A percentile compares a stretch with the other conserved stretches of the same genome.
Conservation (phyloP, 2,888 invertebrate genomes). For the Andrena fulva region DNA sequence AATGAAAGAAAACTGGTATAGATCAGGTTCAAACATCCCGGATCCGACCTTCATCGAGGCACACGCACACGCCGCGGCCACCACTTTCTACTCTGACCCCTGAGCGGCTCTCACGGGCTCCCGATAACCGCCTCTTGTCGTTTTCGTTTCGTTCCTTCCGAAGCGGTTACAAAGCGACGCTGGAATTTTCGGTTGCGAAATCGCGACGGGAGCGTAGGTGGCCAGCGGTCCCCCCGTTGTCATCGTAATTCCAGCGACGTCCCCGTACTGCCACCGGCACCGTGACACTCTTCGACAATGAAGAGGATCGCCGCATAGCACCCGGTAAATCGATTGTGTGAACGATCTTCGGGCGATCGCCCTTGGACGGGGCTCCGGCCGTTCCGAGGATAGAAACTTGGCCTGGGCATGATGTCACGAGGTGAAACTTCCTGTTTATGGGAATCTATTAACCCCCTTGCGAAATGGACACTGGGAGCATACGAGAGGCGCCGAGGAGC, state of each 20-base stretch:
- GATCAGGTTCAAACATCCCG: constrained; percentile 81
- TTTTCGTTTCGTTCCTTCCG: constrained; percentile 79
- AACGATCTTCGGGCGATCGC: not conserved
- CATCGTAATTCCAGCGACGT: constrained; percentile 27
- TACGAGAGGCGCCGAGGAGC: too few relatives aligned
- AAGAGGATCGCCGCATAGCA: not conserved
- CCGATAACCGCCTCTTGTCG: constrained; percentile 76
- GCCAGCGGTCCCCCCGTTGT: not conserved
- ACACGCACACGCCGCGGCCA: constrained; percentile 71
- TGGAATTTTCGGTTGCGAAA: constrained; percentile 61
- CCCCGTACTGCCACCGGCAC: not conserved
- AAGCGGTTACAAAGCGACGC: constrained; percentile 46
- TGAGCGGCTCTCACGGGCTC: constrained; percentile 71
- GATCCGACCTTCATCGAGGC: constrained; percentile 83
- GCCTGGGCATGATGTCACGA: not conserved
- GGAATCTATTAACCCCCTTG: not conserved
- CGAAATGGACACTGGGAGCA: too few relatives aligned
- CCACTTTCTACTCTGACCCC: constrained; percentile 84
- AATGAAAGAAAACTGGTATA: constrained; percentile 81
- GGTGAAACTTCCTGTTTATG: constrained; percentile 3
- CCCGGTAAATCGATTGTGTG: constrained; percentile 19
- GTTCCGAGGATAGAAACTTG: too few relatives aligned
- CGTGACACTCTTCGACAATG: constrained; percentile 24
- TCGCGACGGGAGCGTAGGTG: constrained; percentile 24
- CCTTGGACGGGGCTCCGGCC: not conserved